These are phyloP conservation scores for Drosophila incognita DNA, from an alignment of 2,888 invertebrate species.

Conservation along the genomic window DNA sequence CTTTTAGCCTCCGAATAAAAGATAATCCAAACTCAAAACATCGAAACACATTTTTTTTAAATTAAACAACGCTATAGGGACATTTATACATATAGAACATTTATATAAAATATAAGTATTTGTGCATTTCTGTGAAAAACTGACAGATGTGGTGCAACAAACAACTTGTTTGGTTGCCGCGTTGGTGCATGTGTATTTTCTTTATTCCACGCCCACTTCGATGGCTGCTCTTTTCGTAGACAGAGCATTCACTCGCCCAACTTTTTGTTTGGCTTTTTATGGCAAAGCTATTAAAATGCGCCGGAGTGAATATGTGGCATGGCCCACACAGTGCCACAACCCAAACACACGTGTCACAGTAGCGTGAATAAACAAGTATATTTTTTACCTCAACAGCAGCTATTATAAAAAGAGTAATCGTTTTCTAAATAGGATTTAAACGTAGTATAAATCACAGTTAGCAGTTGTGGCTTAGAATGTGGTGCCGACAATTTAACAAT, in stretches of 20 bases:
- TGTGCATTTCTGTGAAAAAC: not conserved
- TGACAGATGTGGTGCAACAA: not conserved
- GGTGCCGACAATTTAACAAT: slow-evolving; percentile 31
- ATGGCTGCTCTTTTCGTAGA: not conserved
- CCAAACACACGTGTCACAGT: not conserved
- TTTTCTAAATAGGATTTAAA: slow-evolving; percentile 52
- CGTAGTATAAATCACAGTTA: slow-evolving; percentile 59
- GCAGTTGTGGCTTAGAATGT: slow-evolving; percentile 14
- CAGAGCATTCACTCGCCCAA: slow-evolving; percentile 18
- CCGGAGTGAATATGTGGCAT: slow-evolving; percentile 27
- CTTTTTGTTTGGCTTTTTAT: slow-evolving; percentile 39
- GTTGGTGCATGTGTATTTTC: not conserved
- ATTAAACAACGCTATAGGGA: not conserved
- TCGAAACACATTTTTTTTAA: not conserved
- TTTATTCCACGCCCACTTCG: not conserved
- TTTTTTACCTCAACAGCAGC: slow-evolving; percentile 28
- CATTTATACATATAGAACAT: not conserved
- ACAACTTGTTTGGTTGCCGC: not conserved
- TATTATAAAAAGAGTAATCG: slow-evolving; percentile 33
- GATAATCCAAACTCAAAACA: not conserved
- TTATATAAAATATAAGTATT: not conserved
- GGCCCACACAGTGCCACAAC: not conserved
- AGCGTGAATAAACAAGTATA: slow-evolving; percentile 20
- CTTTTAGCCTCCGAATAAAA: not conserved
- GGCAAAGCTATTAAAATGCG: slow-evolving; percentile 61